phyloP scores from a whole-genome alignment of 1,140 invertebrate species.

The Meloidogyne hapla region DNA sequence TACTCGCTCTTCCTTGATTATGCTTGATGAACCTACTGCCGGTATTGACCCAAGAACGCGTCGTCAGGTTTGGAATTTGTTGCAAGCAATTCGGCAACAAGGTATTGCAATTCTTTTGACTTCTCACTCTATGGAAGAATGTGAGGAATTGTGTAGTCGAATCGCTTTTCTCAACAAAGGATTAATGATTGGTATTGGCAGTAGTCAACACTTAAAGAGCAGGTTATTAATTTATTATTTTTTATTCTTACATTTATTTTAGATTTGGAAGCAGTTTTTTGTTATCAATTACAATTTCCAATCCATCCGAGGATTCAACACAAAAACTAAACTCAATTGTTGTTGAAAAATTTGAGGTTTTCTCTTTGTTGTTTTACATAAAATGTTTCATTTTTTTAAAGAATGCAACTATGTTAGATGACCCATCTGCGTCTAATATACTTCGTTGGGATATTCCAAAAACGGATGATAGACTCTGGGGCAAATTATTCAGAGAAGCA shows the following conservation, averaged over 20 bases:
- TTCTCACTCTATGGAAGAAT: conserved; percentile 64
- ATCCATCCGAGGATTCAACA: conserved; percentile 25
- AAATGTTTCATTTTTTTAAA: conserved; percentile 11
- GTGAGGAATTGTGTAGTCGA: conserved; percentile 68
- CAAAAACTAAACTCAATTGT: conserved; percentile 33
- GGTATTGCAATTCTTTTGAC: conserved; percentile 54
- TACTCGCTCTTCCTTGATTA: conserved; percentile 37
- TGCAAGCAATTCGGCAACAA: conserved; percentile 51
- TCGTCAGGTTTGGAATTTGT: conserved; percentile 68
- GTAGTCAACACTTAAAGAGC: conserved; percentile 72
- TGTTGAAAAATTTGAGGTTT: conserved; percentile 36
- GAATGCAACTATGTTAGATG: conserved; percentile 35
- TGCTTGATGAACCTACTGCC: conserved; percentile 52
- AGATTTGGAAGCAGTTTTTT: conserved; percentile 51
- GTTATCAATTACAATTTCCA: conserved; percentile 43
- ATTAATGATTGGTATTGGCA: conserved; percentile 73
- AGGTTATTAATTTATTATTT: conserved; percentile 26
- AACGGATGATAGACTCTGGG: conserved; percentile 28
- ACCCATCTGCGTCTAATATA: conserved; percentile 19
- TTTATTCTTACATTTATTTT: neutral
- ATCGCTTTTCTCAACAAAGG: conserved; percentile 85
- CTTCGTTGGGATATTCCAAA: conserved; percentile 48
- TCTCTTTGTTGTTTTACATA: conserved; percentile 21
- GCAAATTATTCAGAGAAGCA: conserved; percentile 33
- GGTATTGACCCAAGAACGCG: conserved; percentile 68